Conservation (phyloP, 2,888 invertebrate species). For the Acrobasis suavella region DNA sequence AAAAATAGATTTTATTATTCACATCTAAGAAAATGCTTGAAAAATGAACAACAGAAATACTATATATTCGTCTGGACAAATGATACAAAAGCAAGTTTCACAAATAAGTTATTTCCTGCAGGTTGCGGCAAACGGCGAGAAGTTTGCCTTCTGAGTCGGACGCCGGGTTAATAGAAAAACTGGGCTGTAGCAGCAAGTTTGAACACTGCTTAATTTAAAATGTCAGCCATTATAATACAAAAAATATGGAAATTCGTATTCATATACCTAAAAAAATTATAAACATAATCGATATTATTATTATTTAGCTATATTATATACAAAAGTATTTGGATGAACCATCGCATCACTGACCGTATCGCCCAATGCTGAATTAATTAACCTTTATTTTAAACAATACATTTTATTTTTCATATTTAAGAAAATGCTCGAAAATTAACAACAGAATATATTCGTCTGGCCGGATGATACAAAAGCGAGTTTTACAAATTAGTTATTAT, state of each 20-base stretch:
- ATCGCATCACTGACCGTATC: no score
- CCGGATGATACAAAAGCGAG: neutral
- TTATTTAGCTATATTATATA: no score
- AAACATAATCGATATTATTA: no score
- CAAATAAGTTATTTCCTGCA: slow-evolving; percentile 16
- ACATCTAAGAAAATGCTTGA: neutral
- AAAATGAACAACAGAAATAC: neutral
- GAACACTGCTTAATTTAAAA: no score
- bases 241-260: no score
- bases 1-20: no score
- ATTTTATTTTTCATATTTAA: no score
- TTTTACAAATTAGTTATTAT: slow-evolving; percentile 15
- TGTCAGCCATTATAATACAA: no score
- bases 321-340: no score
- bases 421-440: neutral
- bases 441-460: slow-evolving; percentile 3
- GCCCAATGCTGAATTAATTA: no score
- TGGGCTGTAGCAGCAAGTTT: slow-evolving; percentile 24
- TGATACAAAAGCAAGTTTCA: neutral
- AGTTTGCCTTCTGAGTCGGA: slow-evolving; percentile 25
- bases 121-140: slow-evolving; percentile 7
- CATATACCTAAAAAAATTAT: no score
- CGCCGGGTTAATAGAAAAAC: slow-evolving; percentile 41
- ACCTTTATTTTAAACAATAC: neutral
- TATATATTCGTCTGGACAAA: slow-evolving; percentile 3